A percentile compares a stretch with the other conserved stretches of the same genome.
Evolutionary conservation across 2,797 vertebrate species (phyloP).

Genomic region (Spea hammondii): DNA sequence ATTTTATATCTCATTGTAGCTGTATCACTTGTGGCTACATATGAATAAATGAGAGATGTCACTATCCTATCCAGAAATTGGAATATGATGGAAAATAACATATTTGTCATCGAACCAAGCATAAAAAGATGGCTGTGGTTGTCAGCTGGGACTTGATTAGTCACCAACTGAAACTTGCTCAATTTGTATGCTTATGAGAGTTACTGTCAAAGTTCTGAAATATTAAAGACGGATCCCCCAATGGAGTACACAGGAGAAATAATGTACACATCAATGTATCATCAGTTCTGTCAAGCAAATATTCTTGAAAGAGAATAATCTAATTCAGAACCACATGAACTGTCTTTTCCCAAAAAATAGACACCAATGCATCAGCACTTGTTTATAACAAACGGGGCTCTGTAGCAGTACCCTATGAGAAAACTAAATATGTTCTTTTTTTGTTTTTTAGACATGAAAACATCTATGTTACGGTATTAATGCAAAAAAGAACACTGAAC

Average conservation of each 20-base stretch:
- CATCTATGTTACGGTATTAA: not conserved
- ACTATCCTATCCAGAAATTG: constrained; percentile 53
- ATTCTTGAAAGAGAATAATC: constrained; percentile 56
- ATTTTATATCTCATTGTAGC: too few species aligned
- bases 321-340: constrained; percentile 54
- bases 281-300: constrained; percentile 53
- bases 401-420: constrained; percentile 18
- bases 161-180: constrained; percentile 55
- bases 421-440: constrained; percentile 30
- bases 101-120: constrained; percentile 55
- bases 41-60: constrained; percentile 48
- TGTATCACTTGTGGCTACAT: constrained; percentile 43
- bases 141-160: constrained; percentile 59
- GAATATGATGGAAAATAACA: constrained; percentile 51
- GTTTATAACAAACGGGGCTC: constrained; percentile 27
- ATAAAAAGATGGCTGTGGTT: constrained; percentile 55
- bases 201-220: constrained; percentile 52
- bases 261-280: constrained; percentile 55
- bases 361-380: constrained; percentile 30
- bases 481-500: not conserved
- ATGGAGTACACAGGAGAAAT: constrained; percentile 55
- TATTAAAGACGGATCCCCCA: constrained; percentile 58
- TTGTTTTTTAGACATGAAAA: constrained; percentile 5
- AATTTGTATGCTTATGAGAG: constrained; percentile 60
- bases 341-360: constrained; percentile 26